These are phyloP conservation scores for Orgyia antiqua DNA, from an alignment of 2,888 invertebrate species.

Conservation along the genomic window DNA sequence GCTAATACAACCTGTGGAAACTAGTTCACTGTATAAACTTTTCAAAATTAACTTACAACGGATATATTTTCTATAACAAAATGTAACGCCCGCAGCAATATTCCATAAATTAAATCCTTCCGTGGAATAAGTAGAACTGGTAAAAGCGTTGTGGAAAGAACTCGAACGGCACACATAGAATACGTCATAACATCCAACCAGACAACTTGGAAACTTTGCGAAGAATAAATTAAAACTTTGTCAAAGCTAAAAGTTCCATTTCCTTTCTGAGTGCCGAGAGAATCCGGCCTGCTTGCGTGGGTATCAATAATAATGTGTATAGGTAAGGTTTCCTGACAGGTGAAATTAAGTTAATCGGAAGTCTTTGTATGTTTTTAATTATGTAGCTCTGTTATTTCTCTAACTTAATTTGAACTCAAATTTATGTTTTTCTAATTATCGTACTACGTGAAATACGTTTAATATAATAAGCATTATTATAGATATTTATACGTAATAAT, in stretches of 20 bases:
- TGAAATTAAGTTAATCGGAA: conserved; percentile 40
- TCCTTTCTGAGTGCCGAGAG: conserved; percentile 47
- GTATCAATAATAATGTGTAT: conserved; percentile 15
- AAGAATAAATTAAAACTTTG: conserved; percentile 78
- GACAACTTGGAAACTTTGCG: conserved; percentile 62
- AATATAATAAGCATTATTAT: too few species aligned
- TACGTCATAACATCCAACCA: conserved; percentile 57
- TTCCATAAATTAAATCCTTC: conserved; percentile 41
- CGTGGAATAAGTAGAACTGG: conserved; percentile 30
- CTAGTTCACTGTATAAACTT: too few species aligned
- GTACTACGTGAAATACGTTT: too few species aligned
- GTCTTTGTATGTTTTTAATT: conserved; percentile 6
- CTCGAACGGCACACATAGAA: conserved; percentile 36
- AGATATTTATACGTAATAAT: too few species aligned
- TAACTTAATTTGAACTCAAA: too few species aligned
- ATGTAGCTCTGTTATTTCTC: not conserved
- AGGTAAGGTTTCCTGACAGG: conserved; percentile 23
- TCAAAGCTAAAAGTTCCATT: conserved; percentile 71
- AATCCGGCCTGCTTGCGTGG: conserved; percentile 30
- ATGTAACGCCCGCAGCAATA: conserved; percentile 24
- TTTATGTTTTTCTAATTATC: too few species aligned
- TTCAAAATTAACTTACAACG: conserved; percentile 25
- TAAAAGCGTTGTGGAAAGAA: conserved; percentile 36
- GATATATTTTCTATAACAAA: conserved; percentile 21
- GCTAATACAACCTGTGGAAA: too few species aligned